Percentiles rank a stretch among this genome's conserved stretches.
These are phyloP conservation scores for Eueides isabella DNA, from an alignment of 1,140 invertebrate species.

Conservation along the genomic window DNA sequence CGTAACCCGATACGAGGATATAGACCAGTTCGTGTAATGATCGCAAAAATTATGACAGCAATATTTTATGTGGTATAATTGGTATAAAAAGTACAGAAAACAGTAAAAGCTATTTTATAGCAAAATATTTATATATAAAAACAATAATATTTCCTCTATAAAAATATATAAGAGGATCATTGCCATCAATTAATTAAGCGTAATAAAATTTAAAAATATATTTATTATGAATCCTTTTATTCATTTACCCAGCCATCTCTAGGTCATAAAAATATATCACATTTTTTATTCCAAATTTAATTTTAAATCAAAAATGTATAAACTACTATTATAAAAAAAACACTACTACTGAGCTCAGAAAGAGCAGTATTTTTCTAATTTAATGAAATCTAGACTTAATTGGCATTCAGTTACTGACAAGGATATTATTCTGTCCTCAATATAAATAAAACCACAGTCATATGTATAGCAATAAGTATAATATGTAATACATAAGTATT, in stretches of 20 bases:
- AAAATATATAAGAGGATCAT: neutral
- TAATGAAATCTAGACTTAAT: neutral
- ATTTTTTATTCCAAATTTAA: too few relatives aligned
- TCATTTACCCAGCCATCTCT: too few relatives aligned
- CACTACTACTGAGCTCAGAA: neutral
- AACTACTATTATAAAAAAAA: too few relatives aligned
- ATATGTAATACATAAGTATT: neutral
- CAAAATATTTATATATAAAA: neutral
- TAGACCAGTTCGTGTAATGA: slow-evolving; percentile 47
- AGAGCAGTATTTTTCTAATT: neutral
- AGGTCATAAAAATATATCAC: too few relatives aligned
- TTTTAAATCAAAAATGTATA: too few relatives aligned
- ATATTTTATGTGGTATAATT: slow-evolving; percentile 3
- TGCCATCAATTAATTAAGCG: neutral
- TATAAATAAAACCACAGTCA: neutral
- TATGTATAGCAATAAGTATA: neutral
- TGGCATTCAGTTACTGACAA: neutral
- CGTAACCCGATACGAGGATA: slow-evolving; percentile 62
- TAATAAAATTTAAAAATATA: neutral
- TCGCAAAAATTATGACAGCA: slow-evolving; percentile 59
- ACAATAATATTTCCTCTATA: neutral
- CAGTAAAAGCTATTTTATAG: slow-evolving; percentile 4
- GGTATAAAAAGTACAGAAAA: neutral
- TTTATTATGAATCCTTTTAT: neutral
- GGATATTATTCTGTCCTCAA: neutral